phyloP scores from a whole-genome alignment of 2,113 vertebrate genomes.

The Peromyscus leucopus region DNA sequence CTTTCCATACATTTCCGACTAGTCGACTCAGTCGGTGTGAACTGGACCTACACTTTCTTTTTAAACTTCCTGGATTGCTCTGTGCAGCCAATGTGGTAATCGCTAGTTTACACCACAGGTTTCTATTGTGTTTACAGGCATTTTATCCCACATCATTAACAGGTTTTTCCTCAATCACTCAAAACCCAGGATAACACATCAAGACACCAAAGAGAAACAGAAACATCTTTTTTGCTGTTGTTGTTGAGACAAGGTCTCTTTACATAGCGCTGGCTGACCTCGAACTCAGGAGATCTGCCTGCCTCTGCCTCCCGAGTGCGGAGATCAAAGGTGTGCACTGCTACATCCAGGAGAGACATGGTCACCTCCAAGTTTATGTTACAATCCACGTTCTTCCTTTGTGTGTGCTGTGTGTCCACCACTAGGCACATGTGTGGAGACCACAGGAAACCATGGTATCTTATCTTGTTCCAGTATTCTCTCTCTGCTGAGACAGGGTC shows the following conservation, averaged over 20 bases:
- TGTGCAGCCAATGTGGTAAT: background rate
- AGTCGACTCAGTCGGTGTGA: slow-evolving; percentile 8
- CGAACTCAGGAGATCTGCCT: background rate
- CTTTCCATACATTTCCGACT: background rate
- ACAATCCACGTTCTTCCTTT: background rate
- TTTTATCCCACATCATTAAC: background rate
- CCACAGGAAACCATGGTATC: background rate
- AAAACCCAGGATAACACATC: background rate
- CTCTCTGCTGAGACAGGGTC: background rate
- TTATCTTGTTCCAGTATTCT: background rate
- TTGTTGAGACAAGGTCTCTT: background rate
- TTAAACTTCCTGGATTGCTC: slow-evolving; percentile 9
- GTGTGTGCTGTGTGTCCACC: background rate
- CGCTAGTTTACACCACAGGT: background rate
- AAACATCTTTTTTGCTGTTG: background rate
- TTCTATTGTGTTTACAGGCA: background rate
- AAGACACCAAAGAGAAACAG: slow-evolving; percentile 23
- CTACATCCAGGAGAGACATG: background rate
- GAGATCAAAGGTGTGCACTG: background rate
- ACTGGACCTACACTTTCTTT: background rate
- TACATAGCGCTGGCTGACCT: background rate
- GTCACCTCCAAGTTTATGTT: background rate
- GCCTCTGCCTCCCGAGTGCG: background rate
- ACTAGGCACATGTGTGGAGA: background rate
- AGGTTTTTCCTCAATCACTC: slow-evolving; percentile 27